These are phyloP conservation scores for Branchipolynoe longqiensis DNA, from an alignment of 2,888 invertebrate species.

Conservation along the genomic window DNA sequence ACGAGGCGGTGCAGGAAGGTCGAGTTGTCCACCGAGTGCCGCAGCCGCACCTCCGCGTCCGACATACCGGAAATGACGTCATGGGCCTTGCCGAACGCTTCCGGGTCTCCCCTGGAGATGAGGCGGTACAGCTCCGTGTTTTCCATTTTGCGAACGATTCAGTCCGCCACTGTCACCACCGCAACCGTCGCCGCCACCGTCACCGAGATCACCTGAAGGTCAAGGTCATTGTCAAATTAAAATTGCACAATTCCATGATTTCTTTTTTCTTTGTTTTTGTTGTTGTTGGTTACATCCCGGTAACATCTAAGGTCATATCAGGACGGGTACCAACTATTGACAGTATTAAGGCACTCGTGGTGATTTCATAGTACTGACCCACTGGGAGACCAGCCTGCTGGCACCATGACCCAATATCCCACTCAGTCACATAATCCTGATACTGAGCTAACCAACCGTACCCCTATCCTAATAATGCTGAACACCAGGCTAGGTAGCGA, in stretches of 20 bases:
- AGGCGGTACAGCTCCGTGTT: constrained; percentile 64
- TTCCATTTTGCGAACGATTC: constrained; percentile 63
- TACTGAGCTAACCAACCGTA: too few species aligned
- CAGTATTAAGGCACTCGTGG: too few species aligned
- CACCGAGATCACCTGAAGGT: constrained; percentile 22
- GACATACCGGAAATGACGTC: constrained; percentile 53
- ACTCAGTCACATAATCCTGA: too few species aligned
- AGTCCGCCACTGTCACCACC: too few species aligned
- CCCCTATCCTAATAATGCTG: too few species aligned
- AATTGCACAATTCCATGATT: not conserved
- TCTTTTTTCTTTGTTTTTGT: not conserved
- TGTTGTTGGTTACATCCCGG: not conserved
- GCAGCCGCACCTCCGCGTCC: constrained; percentile 59
- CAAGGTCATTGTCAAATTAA: not conserved
- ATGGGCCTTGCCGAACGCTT: constrained; percentile 63
- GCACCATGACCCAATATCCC: too few species aligned
- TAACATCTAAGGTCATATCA: too few species aligned
- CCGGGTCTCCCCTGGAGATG: constrained; percentile 53
- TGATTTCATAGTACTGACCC: too few species aligned
- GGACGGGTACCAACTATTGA: too few species aligned
- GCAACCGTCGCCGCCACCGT: not conserved
- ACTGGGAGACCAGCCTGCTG: too few species aligned
- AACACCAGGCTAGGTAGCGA: too few species aligned
- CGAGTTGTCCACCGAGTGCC: constrained; percentile 32
- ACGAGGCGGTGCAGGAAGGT: constrained; percentile 64